Evolutionary conservation across 2,797 vertebrate genomes (phyloP).

Genomic region (Xenopus petersii): DNA sequence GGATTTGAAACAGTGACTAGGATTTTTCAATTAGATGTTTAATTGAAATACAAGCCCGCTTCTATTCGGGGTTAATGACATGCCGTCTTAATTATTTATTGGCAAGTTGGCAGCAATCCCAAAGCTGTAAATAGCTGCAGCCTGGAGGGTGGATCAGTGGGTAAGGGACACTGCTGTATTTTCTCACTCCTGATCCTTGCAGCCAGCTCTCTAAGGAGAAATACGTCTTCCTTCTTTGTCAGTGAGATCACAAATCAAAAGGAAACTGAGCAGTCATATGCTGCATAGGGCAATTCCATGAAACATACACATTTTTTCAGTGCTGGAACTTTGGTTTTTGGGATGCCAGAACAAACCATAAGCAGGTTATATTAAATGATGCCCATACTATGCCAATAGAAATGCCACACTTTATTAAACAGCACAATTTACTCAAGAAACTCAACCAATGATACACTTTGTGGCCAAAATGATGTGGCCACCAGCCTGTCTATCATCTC

Average conservation of each 20-base stretch:
- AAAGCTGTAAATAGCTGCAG: constrained; percentile 44
- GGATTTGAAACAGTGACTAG: constrained; percentile 47
- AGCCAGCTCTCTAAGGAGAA: constrained; percentile 27
- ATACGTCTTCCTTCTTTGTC: constrained; percentile 18
- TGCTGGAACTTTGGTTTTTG: no score
- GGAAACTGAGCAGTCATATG: constrained; percentile 6
- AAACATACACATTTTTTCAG: not conserved
- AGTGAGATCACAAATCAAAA: constrained; percentile 35
- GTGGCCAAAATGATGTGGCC: no score
- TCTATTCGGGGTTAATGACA: constrained; percentile 49
- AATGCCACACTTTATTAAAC: no score
- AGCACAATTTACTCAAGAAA: no score
- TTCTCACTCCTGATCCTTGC: constrained; percentile 23
- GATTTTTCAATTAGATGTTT: constrained; percentile 51
- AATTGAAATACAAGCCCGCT: constrained; percentile 49
- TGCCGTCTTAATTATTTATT: constrained; percentile 47
- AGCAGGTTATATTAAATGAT: no score
- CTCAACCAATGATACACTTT: no score
- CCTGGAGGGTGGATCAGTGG: constrained; percentile 26
- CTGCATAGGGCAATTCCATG: not conserved
- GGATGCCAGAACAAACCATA: no score
- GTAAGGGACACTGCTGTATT: constrained; percentile 27
- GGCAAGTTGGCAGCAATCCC: constrained; percentile 39
- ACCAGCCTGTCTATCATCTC: no score
- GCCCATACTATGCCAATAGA: no score